These are phyloP conservation scores for Himalopsyche anomala DNA, from an alignment of 2,888 invertebrate genomes.

Conservation along the genomic window DNA sequence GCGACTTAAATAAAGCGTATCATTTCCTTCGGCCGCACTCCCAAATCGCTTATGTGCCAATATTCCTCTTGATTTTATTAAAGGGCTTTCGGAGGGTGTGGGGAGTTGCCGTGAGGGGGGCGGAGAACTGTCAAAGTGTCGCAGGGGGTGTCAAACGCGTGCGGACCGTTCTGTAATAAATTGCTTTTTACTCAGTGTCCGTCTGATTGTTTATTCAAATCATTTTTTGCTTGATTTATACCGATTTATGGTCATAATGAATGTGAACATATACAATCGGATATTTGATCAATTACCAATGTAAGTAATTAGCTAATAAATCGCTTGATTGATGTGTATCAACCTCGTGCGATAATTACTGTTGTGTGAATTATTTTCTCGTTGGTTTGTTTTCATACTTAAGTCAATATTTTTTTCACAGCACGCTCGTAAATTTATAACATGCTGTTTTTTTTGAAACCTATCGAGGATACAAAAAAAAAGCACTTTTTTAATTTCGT, in stretches of 20 bases:
- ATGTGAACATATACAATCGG: not conserved
- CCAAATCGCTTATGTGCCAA: conserved; percentile 40
- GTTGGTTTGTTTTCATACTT: not conserved
- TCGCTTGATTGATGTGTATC: not conserved
- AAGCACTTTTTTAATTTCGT: too few relatives aligned
- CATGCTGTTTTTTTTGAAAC: too few relatives aligned
- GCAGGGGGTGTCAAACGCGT: conserved; percentile 22
- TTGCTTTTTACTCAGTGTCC: not conserved
- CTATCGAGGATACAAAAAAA: too few relatives aligned
- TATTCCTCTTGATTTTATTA: conserved; percentile 43
- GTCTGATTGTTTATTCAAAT: conserved; percentile 23
- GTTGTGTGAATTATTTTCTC: not conserved
- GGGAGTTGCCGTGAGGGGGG: not conserved
- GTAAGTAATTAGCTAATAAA: not conserved
- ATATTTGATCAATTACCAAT: not conserved
- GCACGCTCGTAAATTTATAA: too few relatives aligned
- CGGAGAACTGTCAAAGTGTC: conserved; percentile 36
- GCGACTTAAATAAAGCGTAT: conserved; percentile 40
- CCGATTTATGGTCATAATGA: conserved; percentile 18
- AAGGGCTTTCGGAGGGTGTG: not conserved
- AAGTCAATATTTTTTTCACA: too few relatives aligned
- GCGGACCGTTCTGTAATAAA: conserved; percentile 10
- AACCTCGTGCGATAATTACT: not conserved
- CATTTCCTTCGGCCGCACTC: conserved; percentile 37
- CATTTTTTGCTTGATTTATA: conserved; percentile 1